A percentile compares a stretch with the other conserved stretches of the same genome.
phyloP scores from a whole-genome alignment of 2,113 vertebrate genomes.

The Myrmophylax atrothorax region DNA sequence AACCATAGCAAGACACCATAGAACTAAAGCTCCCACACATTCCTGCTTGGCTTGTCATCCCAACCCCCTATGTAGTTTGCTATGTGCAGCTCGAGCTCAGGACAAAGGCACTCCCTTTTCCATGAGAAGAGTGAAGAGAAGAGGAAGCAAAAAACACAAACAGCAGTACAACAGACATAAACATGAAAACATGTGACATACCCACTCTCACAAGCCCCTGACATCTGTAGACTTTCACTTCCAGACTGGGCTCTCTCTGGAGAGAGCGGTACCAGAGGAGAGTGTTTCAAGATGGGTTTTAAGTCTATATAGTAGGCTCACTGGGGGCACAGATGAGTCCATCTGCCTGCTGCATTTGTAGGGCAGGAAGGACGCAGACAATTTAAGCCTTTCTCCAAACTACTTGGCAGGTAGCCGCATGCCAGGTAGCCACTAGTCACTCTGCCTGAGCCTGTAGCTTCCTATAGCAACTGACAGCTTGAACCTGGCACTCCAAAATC shows the following conservation, averaged over 20 bases:
- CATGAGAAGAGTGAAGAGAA: neutral
- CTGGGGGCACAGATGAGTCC: accelerated
- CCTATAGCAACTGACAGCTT: neutral
- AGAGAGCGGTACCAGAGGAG: neutral
- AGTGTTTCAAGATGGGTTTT: neutral
- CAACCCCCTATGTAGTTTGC: neutral
- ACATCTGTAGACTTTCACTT: neutral
- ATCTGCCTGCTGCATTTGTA: neutral
- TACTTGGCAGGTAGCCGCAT: neutral
- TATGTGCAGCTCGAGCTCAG: neutral
- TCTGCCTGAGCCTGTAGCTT: neutral
- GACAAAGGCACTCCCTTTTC: neutral
- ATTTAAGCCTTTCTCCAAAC: neutral
- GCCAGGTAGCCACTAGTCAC: neutral
- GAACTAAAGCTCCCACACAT: neutral
- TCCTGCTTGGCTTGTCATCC: neutral
- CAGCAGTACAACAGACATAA: neutral
- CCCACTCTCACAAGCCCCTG: neutral
- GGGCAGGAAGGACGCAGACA: neutral
- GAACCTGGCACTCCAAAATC: neutral
- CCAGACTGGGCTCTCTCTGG: neutral
- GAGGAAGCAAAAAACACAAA: neutral
- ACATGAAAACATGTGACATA: neutral
- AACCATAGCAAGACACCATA: neutral
- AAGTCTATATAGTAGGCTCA: neutral